Percentiles rank a stretch among this genome's conserved stretches.
Conservation (phyloP, 2,888 invertebrate species). For the Theretra japonica region DNA sequence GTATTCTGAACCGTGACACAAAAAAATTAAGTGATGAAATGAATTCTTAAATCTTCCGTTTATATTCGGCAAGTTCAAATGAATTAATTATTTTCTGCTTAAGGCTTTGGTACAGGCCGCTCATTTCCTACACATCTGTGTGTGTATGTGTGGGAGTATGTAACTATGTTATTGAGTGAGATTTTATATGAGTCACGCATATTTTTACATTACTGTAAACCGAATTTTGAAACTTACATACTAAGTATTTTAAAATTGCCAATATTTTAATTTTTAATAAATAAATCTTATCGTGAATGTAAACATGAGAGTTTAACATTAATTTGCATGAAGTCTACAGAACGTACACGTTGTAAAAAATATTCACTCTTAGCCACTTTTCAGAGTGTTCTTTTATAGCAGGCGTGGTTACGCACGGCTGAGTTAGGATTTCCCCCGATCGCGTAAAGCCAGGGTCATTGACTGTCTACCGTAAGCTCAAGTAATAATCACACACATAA, state of each 20-base stretch:
- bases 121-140: too few relatives aligned
- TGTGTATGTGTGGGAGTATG: too few relatives aligned
- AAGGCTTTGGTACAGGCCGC: too few relatives aligned
- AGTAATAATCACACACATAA: slow-evolving; percentile 41
- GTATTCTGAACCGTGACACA: too few relatives aligned
- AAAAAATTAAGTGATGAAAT: too few relatives aligned
- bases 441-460: slow-evolving; percentile 56
- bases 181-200: too few relatives aligned
- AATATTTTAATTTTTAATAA: not conserved
- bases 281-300: not conserved
- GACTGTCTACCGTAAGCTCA: slow-evolving; percentile 54
- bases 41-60: too few relatives aligned
- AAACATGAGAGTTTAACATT: not conserved
- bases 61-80: too few relatives aligned
- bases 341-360: slow-evolving; percentile 22
- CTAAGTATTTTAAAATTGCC: not conserved
- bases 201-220: not conserved
- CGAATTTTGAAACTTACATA: not conserved
- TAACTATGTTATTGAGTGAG: too few relatives aligned
- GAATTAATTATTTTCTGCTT: too few relatives aligned
- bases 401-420: slow-evolving; percentile 55
- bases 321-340: slow-evolving; percentile 4
- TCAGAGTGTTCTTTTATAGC: slow-evolving; percentile 45
- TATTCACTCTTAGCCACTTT: slow-evolving; percentile 44
- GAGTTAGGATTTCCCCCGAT: slow-evolving; percentile 60